Evolutionary conservation across 2,888 invertebrate species (phyloP), one percentile per base, ranked within the genome.

Genomic region (Hedya salicella): DNA sequence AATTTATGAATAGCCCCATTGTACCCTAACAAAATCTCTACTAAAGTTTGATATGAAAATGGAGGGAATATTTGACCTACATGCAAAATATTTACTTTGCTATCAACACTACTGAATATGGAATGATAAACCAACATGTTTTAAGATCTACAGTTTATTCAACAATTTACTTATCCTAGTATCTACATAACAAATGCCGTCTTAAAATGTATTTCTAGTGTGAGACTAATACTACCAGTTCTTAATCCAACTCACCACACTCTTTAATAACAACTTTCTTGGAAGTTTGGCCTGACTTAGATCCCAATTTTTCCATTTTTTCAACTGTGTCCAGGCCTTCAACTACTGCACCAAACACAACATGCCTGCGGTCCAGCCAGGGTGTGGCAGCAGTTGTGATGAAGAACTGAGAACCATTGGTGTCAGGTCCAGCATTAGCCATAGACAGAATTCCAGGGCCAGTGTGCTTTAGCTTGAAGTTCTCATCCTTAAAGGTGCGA

Each of bases 351-450:
- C 98, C 98, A 87, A 98, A 98, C 0, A 98, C 98, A 69, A 98
- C 98, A 86, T 98, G 98, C 88, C 97, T 97, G 81, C 95, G 95
- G 81, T 98, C 98, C 80, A 98, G 93, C 99, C 99, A 99, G 53
- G 95, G 93, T 50, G 99, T 99, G 84, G 97, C 96, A 42, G 95
- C 96, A 71, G 98, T 97, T 71, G 98, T 98, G 77, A 99, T 95
- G 89, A 99, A 99, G 93, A 99, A 99, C 89, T 99, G 99, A 69
- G 98, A 98, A 61, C 98, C 98, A 87, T 99, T 99, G 71, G 98
- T 98, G 85, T 98, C 96, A 30, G 97, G 96, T 19, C 98, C 98
- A 78, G 98, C 96, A 88, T 98, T 98, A 63, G 98, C 98, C 98
- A 98, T 98, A 6, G 98, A 98, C 81, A 99, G 91, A 67, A 96